Base-by-base conservation (phyloP, 2,888 invertebrate species). In the Lymantria dispar region DNA sequence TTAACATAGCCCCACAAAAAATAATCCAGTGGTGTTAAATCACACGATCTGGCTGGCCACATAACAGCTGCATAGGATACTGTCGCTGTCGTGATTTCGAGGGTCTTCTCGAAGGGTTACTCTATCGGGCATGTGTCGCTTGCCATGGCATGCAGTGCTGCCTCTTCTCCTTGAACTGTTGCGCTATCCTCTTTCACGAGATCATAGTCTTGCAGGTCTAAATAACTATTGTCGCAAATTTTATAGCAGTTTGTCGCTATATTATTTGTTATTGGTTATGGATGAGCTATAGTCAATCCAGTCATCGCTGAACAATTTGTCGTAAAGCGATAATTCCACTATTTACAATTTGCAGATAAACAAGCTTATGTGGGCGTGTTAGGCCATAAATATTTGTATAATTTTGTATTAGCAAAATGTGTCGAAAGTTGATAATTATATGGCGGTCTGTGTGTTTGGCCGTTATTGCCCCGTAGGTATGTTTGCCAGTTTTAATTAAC, bases 401-500 rank as follows among this genome's bases (percentile, higher is more conserved):
- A 65, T 60, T 64, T 58, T 68, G 70, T 64, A 74, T 75, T 72
- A 71, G 70, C 64, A 62, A 78, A 77, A 74, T 71, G 59, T 62
- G 56, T 74, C 72, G 64, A 76, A 78, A 72, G 73, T 74, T 68
- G 56, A 71, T 77, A 75, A 80, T 77, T 76, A 78, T 72, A 69
- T 58, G 46, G 63, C 56, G 62, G 57, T 60, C 65, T 59, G 53
- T 52, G 52, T 56, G 70, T 66, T 67, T 61, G 56, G 64, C 64
- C 69, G 59, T 65, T 65, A 61, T 69, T 63, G 54, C 60, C 57
- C 61, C 54, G 54, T 54, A 56, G 52, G 62, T 65, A 52, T 59
- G 54, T 68, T n/a, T 71, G 73, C 68, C 67, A 70, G 68, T 72
- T 77, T 80, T 82, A 83, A 84, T 85, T 84, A 83, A 78, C 79